Evolutionary conservation across 2,888 invertebrate genomes (phyloP).

Genomic region (Andrena bucephala): DNA sequence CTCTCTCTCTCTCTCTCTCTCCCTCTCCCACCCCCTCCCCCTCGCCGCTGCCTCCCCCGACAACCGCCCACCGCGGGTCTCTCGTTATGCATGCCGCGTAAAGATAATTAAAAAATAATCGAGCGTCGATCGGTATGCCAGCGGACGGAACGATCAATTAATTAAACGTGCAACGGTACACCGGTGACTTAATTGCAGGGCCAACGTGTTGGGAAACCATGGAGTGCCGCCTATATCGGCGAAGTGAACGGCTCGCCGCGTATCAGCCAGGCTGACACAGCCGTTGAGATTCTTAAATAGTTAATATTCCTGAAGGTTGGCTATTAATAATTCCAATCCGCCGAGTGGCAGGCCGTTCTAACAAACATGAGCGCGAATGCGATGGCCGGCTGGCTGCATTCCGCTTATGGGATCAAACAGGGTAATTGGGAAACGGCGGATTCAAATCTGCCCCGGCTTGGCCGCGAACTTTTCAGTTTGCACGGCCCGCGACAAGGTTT

Average conservation of each 20-base stretch:
- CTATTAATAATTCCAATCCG: slow-evolving; percentile 80
- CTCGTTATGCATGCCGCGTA: slow-evolving; percentile 13
- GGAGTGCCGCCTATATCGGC: slow-evolving; percentile 64
- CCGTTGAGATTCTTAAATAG: slow-evolving; percentile 78
- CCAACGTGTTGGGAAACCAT: slow-evolving; percentile 66
- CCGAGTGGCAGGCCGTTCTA: slow-evolving; percentile 74
- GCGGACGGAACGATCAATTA: slow-evolving; percentile 48
- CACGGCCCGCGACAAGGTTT: not conserved
- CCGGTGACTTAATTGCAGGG: slow-evolving; percentile 64
- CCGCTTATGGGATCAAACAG: slow-evolving; percentile 47
- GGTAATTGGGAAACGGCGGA: slow-evolving; percentile 34
- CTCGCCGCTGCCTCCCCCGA: not conserved
- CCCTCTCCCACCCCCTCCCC: not conserved
- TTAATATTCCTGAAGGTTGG: slow-evolving; percentile 83
- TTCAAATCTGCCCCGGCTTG: not conserved
- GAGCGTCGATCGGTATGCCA: slow-evolving; percentile 41
- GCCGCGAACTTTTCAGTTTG: not conserved
- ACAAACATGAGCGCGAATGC: slow-evolving; percentile 70
- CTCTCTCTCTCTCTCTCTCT: not conserved
- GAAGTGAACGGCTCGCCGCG: slow-evolving; percentile 70
- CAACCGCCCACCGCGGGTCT: not conserved
- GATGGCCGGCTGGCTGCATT: slow-evolving; percentile 51
- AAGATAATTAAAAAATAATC: slow-evolving; percentile 54
- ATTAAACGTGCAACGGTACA: slow-evolving; percentile 47
- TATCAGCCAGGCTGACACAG: slow-evolving; percentile 59